Evolutionary conservation across 2,888 invertebrate genomes (phyloP).

Genomic region (Limulus polyphemus): DNA sequence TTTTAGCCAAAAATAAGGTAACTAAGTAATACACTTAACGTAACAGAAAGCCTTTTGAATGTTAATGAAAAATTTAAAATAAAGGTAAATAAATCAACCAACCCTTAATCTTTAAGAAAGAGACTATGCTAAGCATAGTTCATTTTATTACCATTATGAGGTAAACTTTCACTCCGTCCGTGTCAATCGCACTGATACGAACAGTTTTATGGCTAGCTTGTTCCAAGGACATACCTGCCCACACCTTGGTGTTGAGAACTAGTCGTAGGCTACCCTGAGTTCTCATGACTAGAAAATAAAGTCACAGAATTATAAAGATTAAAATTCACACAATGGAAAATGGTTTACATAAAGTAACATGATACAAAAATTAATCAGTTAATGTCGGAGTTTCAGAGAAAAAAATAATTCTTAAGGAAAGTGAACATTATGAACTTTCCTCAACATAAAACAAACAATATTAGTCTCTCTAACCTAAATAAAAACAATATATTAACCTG

Average conservation of each 20-base stretch:
- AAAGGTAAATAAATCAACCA: too few relatives aligned
- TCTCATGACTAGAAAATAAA: conserved; percentile 52
- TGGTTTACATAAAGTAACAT: too few relatives aligned
- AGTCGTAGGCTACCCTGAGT: conserved; percentile 78
- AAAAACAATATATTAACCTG: too few relatives aligned
- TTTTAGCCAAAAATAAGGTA: background rate
- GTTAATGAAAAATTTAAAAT: background rate
- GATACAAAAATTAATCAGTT: too few relatives aligned
- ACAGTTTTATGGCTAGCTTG: conserved; percentile 74
- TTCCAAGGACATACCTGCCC: conserved; percentile 49
- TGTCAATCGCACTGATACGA: conserved; percentile 68
- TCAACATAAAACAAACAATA: too few relatives aligned
- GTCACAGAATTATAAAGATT: background rate
- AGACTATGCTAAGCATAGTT: background rate
- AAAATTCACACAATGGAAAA: background rate
- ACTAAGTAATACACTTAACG: too few relatives aligned
- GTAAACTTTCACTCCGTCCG: conserved; percentile 71
- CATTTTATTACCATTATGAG: conserved; percentile 55
- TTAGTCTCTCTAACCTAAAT: too few relatives aligned
- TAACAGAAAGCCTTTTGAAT: background rate
- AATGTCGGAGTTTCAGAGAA: too few relatives aligned
- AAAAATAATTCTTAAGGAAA: too few relatives aligned
- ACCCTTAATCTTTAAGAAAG: background rate
- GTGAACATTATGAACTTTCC: too few relatives aligned
- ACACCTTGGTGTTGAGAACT: conserved; percentile 76